Base-by-base conservation (phyloP, 2,888 invertebrate genomes). In the Stenodema calcarata region DNA sequence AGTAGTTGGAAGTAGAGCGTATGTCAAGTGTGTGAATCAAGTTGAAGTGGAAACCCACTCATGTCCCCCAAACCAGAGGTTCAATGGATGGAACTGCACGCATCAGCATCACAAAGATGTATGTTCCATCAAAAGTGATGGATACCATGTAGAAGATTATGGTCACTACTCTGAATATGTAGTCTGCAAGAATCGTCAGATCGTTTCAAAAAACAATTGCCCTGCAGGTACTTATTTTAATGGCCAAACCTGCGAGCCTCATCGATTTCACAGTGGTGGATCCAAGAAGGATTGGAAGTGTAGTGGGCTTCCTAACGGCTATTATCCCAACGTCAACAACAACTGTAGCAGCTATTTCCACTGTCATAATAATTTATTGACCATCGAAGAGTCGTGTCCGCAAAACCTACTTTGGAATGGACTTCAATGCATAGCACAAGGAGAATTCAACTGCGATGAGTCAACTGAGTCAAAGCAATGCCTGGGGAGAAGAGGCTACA, bases 161-260 rank as follows among this genome's bases (percentile, higher is more conserved):
- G 91, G 91, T 75, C 91, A 92, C 88, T 93, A 93, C 89, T 90
- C 90, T 12, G 92, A 92, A 41, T 93, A 93, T 92, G 92, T 91
- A 89, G 92, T 92, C 89, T 93, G 93, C 89, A 90, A 91, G 0
- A 91, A 92, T 23, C 93, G 92, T 88, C 90, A 92, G 69, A 92
- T 92, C 0, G 90, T 91, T 16, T 89, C 91, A 70, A 91, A 92
- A 16, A 89, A 90, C 50, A 88, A 89, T n/a, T 91, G 91, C 87
- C 89, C 90, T 0, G 89, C 89, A 54, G 90, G 90, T 30, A 90
- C 90, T 0, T 89, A 90, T 3, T 91, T 91, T 81, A 90, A 91
- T 89, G 91, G 91, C 0, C 50, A 86, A 16, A 88, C 86, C 81
- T 91, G 91, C 88, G 90, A 91, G 41, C 62, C 91, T 91, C 12